Conservation (phyloP, 2,113 vertebrate genomes). For the Dinomys branickii region DNA sequence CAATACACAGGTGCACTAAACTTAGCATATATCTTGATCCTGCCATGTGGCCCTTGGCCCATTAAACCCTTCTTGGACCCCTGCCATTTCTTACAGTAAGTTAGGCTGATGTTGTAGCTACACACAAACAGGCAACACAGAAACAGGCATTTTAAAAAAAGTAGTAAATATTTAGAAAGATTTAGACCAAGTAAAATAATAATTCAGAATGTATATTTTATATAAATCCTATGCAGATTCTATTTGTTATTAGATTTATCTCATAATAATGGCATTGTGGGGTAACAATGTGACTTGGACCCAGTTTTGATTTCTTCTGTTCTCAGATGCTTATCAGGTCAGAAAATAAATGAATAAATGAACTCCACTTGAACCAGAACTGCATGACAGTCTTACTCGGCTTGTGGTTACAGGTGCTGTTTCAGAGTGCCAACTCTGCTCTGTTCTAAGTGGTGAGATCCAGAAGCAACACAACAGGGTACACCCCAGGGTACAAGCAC, state of each 20-base stretch:
- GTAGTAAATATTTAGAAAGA: background rate
- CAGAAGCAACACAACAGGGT: background rate
- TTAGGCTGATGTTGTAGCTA: background rate
- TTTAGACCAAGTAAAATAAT: background rate
- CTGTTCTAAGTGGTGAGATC: background rate
- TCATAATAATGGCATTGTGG: background rate
- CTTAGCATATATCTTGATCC: background rate
- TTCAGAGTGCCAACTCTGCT: fast-evolving
- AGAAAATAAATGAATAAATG: background rate
- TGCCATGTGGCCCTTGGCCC: fast-evolving
- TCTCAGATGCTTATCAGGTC: background rate
- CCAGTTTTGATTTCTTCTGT: background rate
- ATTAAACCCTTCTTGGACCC: background rate
- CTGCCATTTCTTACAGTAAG: too few relatives aligned
- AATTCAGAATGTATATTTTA: background rate
- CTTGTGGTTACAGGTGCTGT: background rate
- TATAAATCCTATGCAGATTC: background rate
- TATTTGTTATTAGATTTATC: background rate
- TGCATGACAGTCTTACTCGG: fast-evolving
- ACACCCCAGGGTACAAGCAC: fast-evolving
- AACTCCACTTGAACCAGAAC: background rate
- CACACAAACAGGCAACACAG: background rate
- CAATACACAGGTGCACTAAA: background rate
- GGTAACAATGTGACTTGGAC: background rate
- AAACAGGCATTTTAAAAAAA: background rate